Percentiles rank a stretch among this genome's conserved stretches.
These are phyloP conservation scores for Apostichopus leukothele DNA, from an alignment of 53 echinoderm and acorn worm genomes.

Conservation along the genomic window DNA sequence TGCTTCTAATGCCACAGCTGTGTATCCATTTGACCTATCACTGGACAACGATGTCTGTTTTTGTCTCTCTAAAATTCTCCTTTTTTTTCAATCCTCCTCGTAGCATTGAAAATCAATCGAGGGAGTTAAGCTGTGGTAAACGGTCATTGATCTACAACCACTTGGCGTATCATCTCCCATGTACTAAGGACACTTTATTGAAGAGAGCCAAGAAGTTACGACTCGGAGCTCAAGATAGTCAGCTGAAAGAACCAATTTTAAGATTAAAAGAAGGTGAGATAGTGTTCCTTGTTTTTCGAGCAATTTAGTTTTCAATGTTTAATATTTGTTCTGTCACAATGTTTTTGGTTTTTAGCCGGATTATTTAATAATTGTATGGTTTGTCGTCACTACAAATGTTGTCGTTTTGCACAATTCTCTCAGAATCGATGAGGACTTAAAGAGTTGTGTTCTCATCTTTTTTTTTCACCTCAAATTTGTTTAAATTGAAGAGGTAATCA, in stretches of 20 bases:
- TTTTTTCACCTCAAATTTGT: too few species aligned
- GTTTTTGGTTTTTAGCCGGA: too few species aligned
- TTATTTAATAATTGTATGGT: too few species aligned
- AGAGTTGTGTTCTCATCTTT: too few species aligned
- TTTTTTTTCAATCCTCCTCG: background rate
- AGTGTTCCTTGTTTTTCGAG: background rate
- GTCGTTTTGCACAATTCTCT: too few species aligned
- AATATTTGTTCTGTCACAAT: too few species aligned
- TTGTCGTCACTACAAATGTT: too few species aligned
- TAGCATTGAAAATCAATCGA: slow-evolving; percentile 84
- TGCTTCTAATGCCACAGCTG: too few species aligned
- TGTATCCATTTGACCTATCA: too few species aligned
- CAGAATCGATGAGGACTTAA: too few species aligned
- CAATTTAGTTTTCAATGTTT: too few species aligned
- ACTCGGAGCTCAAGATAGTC: slow-evolving; percentile 81
- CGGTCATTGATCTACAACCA: slow-evolving; percentile 85
- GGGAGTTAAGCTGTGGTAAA: slow-evolving; percentile 70
- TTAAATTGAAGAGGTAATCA: too few species aligned
- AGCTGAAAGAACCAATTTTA: slow-evolving; percentile 85
- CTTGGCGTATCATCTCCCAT: slow-evolving; percentile 84
- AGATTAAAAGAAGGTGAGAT: slow-evolving; percentile 85
- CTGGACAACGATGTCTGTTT: background rate
- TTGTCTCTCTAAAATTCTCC: background rate
- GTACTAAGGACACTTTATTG: slow-evolving; percentile 84
- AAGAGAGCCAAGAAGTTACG: slow-evolving; percentile 97